A percentile compares a stretch with the other conserved stretches of the same genome.
These are phyloP conservation scores for Melospiza melodia DNA, from an alignment of 2,113 vertebrate species.

Conservation along the genomic window DNA sequence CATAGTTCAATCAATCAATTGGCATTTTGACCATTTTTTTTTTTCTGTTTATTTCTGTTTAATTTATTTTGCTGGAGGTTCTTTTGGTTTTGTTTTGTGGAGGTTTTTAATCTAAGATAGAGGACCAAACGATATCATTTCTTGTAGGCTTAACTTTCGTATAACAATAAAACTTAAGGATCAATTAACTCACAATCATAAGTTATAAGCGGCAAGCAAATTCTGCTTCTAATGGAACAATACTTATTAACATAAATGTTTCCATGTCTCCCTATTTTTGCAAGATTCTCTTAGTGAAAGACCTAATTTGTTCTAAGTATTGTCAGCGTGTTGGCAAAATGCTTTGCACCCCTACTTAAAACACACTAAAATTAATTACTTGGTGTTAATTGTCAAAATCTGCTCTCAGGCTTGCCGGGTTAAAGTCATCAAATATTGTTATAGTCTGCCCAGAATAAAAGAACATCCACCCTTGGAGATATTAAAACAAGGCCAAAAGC, in stretches of 20 bases:
- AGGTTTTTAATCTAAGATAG: background rate
- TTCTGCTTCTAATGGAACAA: background rate
- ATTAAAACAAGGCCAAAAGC: background rate
- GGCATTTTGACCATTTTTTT: background rate
- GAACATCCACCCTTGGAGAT: background rate
- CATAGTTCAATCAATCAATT: background rate
- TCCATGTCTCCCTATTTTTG: background rate
- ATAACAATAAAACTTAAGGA: background rate
- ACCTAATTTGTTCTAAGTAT: background rate
- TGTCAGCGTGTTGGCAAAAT: background rate
- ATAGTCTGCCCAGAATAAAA: background rate
- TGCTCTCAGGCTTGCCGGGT: background rate
- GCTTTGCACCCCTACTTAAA: background rate
- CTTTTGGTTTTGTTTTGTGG: fast-evolving
- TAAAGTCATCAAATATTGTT: background rate
- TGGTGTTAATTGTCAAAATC: background rate
- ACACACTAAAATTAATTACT: background rate
- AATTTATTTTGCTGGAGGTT: background rate
- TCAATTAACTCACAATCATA: background rate
- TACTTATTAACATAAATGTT: background rate
- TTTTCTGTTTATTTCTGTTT: background rate
- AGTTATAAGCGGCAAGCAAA: background rate
- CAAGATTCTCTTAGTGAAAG: background rate
- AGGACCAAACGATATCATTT: background rate
- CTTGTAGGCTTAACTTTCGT: background rate